Conservation (phyloP, 2,888 invertebrate species). For the Netelia melanura region DNA sequence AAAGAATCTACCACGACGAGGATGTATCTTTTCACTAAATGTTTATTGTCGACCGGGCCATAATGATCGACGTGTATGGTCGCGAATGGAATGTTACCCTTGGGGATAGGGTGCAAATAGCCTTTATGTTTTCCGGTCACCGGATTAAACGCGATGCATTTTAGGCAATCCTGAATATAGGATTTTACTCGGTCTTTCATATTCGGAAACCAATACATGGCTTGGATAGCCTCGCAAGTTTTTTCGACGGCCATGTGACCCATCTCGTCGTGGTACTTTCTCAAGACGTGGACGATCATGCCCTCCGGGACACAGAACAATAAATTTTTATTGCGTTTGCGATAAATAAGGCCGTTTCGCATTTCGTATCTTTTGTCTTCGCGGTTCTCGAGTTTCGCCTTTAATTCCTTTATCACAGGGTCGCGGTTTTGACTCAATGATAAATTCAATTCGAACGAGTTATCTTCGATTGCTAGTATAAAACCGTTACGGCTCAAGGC, state of each 20-base stretch:
- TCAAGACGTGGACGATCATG: constrained; percentile 53
- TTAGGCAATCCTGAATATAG: constrained; percentile 59
- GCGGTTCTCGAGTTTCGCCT: constrained; percentile 13
- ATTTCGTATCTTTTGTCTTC: constrained; percentile 56
- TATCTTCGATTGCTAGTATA: constrained; percentile 58
- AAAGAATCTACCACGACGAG: constrained; percentile 56
- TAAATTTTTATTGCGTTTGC: constrained; percentile 44
- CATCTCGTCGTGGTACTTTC: constrained; percentile 68
- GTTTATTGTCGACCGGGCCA: constrained; percentile 32
- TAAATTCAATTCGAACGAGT: constrained; percentile 60
- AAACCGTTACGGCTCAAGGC: constrained; percentile 67
- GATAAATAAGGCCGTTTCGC: constrained; percentile 55
- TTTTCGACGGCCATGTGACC: constrained; percentile 69
- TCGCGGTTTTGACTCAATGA: constrained; percentile 55
- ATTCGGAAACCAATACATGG: constrained; percentile 61
- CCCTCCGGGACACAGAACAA: constrained; percentile 66
- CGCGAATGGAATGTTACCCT: constrained; percentile 63
- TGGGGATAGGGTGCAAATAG: constrained; percentile 61
- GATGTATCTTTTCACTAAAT: constrained; percentile 25
- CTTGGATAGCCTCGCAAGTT: constrained; percentile 40
- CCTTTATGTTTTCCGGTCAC: constrained; percentile 57
- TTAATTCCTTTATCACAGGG: constrained; percentile 25
- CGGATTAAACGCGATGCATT: constrained; percentile 61
- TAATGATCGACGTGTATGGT: constrained; percentile 63
- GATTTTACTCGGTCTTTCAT: constrained; percentile 31